These are phyloP conservation scores for Cephalopholis sonnerati DNA, from an alignment of 2,113 vertebrate species.

Conservation along the genomic window DNA sequence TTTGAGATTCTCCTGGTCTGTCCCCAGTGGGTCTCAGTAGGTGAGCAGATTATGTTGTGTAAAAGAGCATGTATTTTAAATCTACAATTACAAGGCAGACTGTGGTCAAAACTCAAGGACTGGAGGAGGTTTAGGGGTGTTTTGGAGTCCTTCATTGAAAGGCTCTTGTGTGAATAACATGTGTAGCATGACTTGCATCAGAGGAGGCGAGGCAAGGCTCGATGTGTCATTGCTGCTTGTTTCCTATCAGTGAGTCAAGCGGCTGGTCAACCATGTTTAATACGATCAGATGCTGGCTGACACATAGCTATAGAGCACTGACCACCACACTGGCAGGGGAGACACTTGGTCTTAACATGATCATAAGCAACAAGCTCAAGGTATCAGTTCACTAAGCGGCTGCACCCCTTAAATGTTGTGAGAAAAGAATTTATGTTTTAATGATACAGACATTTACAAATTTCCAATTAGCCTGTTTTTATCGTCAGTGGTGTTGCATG, in stretches of 20 bases:
- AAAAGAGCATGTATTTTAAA: background rate
- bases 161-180: conserved; percentile 11
- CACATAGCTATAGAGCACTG: conserved; percentile 27
- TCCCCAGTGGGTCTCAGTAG: too few species aligned
- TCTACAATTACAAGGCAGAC: background rate
- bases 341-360: conserved; percentile 24
- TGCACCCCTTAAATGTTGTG: background rate
- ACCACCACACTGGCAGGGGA: conserved; percentile 11
- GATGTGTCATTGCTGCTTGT: conserved; percentile 25
- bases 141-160: background rate
- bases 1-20: background rate
- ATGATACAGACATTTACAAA: background rate
- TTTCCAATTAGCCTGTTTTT: background rate
- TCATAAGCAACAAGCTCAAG: conserved; percentile 2
- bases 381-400: background rate
- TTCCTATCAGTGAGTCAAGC: conserved; percentile 54
- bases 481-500: background rate
- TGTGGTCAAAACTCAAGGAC: background rate
- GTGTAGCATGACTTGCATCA: conserved; percentile 1
- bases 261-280: conserved; percentile 59
- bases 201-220: background rate
- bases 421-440: background rate
- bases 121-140: background rate
- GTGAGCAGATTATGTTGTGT: background rate
- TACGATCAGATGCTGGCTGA: conserved; percentile 62